These are phyloP conservation scores for Pseudachorutes palmiensis DNA, from an alignment of 1,140 invertebrate genomes.

Conservation along the genomic window DNA sequence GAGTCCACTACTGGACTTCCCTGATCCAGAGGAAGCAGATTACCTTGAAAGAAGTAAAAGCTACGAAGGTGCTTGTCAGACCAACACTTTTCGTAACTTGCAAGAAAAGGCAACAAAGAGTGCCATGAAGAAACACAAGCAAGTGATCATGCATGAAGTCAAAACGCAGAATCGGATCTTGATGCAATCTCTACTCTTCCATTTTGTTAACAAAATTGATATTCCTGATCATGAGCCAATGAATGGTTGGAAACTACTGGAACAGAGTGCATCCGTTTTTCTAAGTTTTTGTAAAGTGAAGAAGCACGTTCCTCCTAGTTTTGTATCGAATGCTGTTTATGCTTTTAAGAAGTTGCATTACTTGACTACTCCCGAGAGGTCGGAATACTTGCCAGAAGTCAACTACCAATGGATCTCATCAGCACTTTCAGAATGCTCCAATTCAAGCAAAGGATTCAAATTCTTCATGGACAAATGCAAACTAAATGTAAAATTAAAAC, in stretches of 20 bases:
- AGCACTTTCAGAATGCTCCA: background rate
- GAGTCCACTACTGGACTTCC: background rate
- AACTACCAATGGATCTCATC: background rate
- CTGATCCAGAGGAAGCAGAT: background rate
- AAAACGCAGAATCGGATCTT: constrained; percentile 5
- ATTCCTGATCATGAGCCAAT: background rate
- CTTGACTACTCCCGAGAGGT: background rate
- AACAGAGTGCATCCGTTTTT: background rate
- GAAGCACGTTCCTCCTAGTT: background rate
- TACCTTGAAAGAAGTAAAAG: background rate
- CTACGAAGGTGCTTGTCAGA: background rate
- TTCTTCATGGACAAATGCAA: background rate
- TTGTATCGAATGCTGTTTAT: background rate
- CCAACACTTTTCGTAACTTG: background rate
- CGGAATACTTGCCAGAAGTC: background rate
- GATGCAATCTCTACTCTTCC: background rate
- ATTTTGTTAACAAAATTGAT: background rate
- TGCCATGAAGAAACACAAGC: background rate
- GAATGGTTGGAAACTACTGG: background rate
- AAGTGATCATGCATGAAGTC: background rate
- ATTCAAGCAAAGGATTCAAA: background rate
- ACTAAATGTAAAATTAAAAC: background rate
- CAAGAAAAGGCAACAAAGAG: background rate
- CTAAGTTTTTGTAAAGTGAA: background rate
- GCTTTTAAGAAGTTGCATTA: background rate